phyloP scores from a whole-genome alignment of 30 jellyfish, hydroid and myxozoan genomes.

The Pelagia noctiluca region DNA sequence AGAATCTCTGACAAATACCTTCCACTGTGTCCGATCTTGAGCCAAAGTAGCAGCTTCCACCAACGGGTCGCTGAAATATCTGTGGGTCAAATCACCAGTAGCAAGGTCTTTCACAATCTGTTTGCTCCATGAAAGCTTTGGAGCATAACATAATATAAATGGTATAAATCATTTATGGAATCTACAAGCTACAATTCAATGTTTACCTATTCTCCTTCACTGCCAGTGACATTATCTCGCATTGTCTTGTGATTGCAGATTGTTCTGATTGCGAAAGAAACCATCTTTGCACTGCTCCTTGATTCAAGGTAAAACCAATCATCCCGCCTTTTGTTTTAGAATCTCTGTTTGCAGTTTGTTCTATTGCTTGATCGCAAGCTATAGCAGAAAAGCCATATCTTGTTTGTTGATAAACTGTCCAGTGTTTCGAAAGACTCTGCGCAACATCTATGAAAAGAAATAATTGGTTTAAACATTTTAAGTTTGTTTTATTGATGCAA shows the following conservation, averaged over 20 bases:
- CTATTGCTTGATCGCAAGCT: conserved; percentile 6
- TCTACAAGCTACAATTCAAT: not conserved
- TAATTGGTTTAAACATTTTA: not conserved
- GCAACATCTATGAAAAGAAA: not conserved
- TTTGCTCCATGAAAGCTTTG: conserved; percentile 2
- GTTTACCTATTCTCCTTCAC: not conserved
- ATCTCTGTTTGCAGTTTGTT: not conserved
- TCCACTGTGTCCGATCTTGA: conserved; percentile 8
- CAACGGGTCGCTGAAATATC: conserved; percentile 8
- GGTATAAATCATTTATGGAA: conserved; percentile 1
- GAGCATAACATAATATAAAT: not conserved
- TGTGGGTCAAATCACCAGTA: conserved; percentile 4
- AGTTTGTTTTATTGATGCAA: conserved; percentile 1
- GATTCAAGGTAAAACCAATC: not conserved
- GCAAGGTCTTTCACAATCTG: conserved; percentile 6
- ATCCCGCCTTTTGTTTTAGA: conserved; percentile 5
- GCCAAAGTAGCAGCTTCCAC: conserved; percentile 9
- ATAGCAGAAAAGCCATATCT: conserved; percentile 3
- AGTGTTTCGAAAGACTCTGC: conserved; percentile 2
- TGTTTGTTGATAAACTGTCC: not conserved
- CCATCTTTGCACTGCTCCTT: conserved; percentile 5
- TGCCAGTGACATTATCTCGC: conserved; percentile 8
- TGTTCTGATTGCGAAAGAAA: conserved; percentile 1
- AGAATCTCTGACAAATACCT: conserved; percentile 3
- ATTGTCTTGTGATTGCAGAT: conserved; percentile 3